Base-by-base conservation (phyloP, 1,140 invertebrate genomes). In the Acromyrmex charruanus region DNA sequence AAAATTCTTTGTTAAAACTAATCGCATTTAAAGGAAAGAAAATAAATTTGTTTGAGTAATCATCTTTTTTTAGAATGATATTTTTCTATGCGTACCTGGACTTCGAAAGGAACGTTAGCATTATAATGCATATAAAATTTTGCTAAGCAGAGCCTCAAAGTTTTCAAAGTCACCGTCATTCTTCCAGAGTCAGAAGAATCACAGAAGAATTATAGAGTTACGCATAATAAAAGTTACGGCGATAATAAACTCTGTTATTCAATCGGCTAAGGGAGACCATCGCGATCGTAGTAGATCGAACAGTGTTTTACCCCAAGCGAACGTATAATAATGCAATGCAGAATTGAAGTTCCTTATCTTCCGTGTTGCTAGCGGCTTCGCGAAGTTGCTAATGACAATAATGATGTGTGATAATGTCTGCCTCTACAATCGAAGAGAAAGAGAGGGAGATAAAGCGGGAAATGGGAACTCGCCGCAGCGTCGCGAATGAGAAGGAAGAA, bases 401-500 rank as follows among this genome's bases (percentile, higher is more conserved):
- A 79, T 80, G 25, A 80, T 28, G 63, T 35, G 75, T 59, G 74
- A 55, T 81, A 81, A 81, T 71, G n/a, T 44, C 39, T 44, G 44
- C 12, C 25, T 5, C 4, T 14, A 35, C 21, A 28, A 18, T 2
- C 14, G 58, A 55, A 18, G 58, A 28, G n/a, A 53, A 44, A 79
- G 63, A 18, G 31, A 44, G 65, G 39, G 9, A 44, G 12, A 14
- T 31, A 69, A 39, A 25, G 39, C 1, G 66, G 21, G 21, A 49
- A 68, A 51, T 44, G 66, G 39, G 21, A 51, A 69, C 66, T 69
- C 12, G n/a, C n/a, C 35, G 21, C 25, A 16, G 49, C 49, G 49
- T 51, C 61, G 72, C 35, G 25, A n/a, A 61, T 9, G 53, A 88
- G 72, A 85, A 91, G 59, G 80, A 88, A 68, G 72, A 87, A 80